These are phyloP conservation scores for Tetragonisca angustula DNA, from an alignment of 2,888 invertebrate genomes.

Conservation along the genomic window DNA sequence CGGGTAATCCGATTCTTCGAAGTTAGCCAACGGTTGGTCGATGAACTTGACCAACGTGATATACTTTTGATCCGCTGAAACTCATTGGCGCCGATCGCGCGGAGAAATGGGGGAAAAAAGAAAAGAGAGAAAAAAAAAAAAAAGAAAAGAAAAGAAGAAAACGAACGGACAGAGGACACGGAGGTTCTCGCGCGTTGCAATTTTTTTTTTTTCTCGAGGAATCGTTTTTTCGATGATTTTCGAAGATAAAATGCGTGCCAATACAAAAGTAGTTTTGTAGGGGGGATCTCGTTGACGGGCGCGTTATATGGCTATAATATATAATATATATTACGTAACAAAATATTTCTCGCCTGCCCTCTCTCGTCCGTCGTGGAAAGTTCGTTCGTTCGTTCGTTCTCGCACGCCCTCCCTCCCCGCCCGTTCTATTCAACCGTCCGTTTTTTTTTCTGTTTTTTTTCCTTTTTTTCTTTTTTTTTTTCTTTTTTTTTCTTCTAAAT, in stretches of 20 bases:
- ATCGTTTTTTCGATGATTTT: constrained; percentile 8
- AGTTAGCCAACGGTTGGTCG: too few species aligned
- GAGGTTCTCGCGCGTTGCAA: not conserved
- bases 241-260: constrained; percentile 16
- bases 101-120: too few species aligned
- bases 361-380: constrained; percentile 13
- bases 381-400: constrained; percentile 27
- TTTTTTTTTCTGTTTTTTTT: too few species aligned
- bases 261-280: constrained; percentile 10
- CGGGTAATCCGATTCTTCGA: too few species aligned
- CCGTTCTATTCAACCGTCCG: not conserved
- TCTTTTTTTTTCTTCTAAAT: not conserved
- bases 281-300: constrained; percentile 34
- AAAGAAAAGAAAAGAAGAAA: too few species aligned
- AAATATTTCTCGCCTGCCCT: constrained; percentile 45
- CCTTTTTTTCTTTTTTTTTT: not conserved
- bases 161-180: not conserved
- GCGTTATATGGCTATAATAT: constrained; percentile 20
- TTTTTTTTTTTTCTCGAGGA: constrained; percentile 3
- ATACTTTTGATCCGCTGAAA: not conserved
- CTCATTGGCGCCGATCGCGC: not conserved
- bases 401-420: constrained; percentile 10
- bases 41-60: not conserved
- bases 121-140: too few species aligned
- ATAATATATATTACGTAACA: constrained; percentile 39